Base-by-base conservation (phyloP, 2,888 invertebrate genomes). In the Cantharis rufa region DNA sequence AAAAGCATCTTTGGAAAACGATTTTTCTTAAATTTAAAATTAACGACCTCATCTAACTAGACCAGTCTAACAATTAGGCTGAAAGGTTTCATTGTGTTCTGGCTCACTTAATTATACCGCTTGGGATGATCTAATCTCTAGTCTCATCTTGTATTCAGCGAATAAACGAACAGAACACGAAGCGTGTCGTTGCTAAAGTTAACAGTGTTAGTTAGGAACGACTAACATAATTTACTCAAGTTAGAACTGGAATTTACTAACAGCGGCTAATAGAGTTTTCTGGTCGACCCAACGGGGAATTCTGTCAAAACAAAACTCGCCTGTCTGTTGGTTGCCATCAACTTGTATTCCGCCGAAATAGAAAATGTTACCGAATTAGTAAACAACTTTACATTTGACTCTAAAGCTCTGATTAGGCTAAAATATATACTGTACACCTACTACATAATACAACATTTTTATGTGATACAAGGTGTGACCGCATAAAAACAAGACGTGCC, bases 101-200 rank as follows among this genome's bases (percentile, higher is more conserved):
- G 70, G 72, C 70, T 72, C 73, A 76, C 73, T 76, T 76, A 76
- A 76, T 76, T 76, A 76, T 76, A 70, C 71, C 76, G 73, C 72
- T 73, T 70, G 76, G 76, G 76, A 76, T 76, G 76, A 76, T 76
- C 76, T 76, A 76, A 76, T 76, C 76, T 73, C 76, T 71, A 63
- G 73, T 76, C 76, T 76, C 76, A 76, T 76, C 72, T 70, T 27
- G 76, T 76, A 76, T 76, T 70, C 76, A 71, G 76, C 32, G 76
- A 73, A 76, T 73, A 76, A 76, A 76, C 76, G 76, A 73, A 73
- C 73, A 68, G 76, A 76, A 76, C 76, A 76, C 76, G 73, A 63
- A 76, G 70, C 76, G 76, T 76, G 76, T 76, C 73, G 73, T 76
- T 76, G 72, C 66, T 28, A 76, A 76, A 76, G 76, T 76, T 76